Percentiles rank a stretch among this genome's conserved stretches.
phyloP scores from a whole-genome alignment of 2,113 vertebrate species.

The Rhizomys pruinosus region DNA sequence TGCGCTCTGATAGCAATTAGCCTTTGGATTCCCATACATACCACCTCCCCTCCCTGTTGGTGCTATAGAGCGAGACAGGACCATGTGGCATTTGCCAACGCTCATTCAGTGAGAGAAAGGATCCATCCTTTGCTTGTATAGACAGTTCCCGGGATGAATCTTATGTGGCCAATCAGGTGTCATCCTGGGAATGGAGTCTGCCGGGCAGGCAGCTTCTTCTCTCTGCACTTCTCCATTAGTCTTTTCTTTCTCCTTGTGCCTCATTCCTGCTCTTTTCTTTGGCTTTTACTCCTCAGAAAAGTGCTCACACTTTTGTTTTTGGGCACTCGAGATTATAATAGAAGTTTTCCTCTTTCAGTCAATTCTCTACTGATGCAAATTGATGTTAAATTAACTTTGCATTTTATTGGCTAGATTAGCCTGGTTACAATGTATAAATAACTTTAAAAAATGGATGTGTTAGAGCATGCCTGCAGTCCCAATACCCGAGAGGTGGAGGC shows the following conservation, averaged over 20 bases:
- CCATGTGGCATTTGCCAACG: background rate
- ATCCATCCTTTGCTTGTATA: background rate
- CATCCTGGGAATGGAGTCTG: background rate
- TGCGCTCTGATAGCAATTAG: background rate
- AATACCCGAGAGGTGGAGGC: no score
- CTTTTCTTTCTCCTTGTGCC: no score
- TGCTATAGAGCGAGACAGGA: background rate
- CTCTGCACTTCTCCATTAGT: no score
- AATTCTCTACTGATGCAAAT: background rate
- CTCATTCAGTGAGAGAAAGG: background rate
- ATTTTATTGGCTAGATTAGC: constrained; percentile 11
- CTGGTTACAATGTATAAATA: background rate
- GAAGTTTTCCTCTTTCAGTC: background rate
- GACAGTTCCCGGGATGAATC: background rate
- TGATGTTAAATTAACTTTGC: background rate
- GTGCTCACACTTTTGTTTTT: background rate
- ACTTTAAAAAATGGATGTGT: background rate
- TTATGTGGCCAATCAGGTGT: background rate
- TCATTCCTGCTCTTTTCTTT: background rate
- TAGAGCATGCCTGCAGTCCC: no score
- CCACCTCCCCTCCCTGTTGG: background rate
- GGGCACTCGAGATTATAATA: background rate
- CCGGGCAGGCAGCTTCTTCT: background rate
- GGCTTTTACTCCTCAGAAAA: background rate
- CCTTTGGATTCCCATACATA: rapidly evolving